A percentile compares a stretch with the other conserved stretches of the same genome.
phyloP scores from a whole-genome alignment of 2,797 vertebrate species.

The Pangasius krempfi region DNA sequence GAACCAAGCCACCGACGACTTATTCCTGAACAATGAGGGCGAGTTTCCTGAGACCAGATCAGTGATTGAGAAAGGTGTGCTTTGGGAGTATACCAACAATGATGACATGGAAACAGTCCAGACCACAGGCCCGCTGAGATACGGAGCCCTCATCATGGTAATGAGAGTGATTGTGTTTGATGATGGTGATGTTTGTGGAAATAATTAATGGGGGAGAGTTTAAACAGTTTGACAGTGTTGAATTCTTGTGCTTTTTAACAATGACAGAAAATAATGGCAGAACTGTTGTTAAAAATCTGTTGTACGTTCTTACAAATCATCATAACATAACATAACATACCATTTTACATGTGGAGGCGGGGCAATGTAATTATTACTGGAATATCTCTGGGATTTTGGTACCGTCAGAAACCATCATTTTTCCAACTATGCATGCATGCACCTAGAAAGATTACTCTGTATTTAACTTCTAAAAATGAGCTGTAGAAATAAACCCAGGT shows the following conservation, averaged over 20 bases:
- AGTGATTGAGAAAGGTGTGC: slow-evolving; percentile 89
- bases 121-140: slow-evolving; percentile 85
- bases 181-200: slow-evolving; percentile 20
- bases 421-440: background rate
- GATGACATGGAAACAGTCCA: slow-evolving; percentile 85
- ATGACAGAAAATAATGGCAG: background rate
- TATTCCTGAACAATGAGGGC: slow-evolving; percentile 87
- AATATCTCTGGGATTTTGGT: background rate
- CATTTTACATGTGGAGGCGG: too few species aligned
- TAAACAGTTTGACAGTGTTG: background rate
- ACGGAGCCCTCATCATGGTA: slow-evolving; percentile 61
- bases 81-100: slow-evolving; percentile 88
- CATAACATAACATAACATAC: background rate
- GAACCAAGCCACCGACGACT: slow-evolving; percentile 85
- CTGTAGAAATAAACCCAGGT: background rate
- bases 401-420: background rate
- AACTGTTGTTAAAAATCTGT: background rate
- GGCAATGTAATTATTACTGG: background rate
- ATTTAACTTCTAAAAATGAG: background rate
- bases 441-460: too few species aligned
- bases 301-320: background rate
- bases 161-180: background rate
- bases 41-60: slow-evolving; percentile 81
- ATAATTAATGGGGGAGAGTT: slow-evolving; percentile 3
- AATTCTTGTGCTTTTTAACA: background rate